These are phyloP conservation scores for Drosophila seguyi DNA, from an alignment of 1,140 invertebrate genomes.

Conservation along the genomic window DNA sequence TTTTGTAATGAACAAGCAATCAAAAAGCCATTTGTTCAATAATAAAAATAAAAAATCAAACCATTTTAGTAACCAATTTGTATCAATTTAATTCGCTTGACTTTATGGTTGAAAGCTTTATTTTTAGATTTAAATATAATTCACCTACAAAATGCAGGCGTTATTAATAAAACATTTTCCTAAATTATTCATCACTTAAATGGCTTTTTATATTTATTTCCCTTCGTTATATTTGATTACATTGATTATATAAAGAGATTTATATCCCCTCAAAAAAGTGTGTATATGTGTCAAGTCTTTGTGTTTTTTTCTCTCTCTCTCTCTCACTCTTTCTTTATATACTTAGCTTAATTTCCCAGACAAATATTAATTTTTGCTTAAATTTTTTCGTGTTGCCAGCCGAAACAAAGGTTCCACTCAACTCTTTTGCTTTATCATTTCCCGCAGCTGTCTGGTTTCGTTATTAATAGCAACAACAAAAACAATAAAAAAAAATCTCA, in stretches of 20 bases:
- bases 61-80: conserved; percentile 14
- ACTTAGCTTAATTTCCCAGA: conserved; percentile 30
- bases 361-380: conserved; percentile 24
- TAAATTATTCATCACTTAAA: neutral
- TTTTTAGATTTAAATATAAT: conserved; percentile 31
- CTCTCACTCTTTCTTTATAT: neutral
- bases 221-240: neutral
- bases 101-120: neutral
- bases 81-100: conserved; percentile 41
- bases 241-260: conserved; percentile 6
- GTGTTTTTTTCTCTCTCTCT: neutral
- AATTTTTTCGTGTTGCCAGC: conserved; percentile 39
- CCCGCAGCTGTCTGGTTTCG: conserved; percentile 50
- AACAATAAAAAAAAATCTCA: conserved; percentile 27
- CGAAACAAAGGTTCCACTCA: conserved; percentile 54
- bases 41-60: conserved; percentile 15
- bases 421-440: conserved; percentile 48
- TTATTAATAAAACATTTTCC: conserved; percentile 2
- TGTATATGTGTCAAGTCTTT: neutral
- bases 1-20: conserved; percentile 33
- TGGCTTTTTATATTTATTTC: conserved; percentile 1
- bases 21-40: conserved; percentile 43
- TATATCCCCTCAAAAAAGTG: neutral
- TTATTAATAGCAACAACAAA: conserved; percentile 32
- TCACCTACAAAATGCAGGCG: neutral